Percentiles rank a stretch among this genome's conserved stretches.
These are phyloP conservation scores for Halesus radiatus DNA, from an alignment of 1,140 invertebrate species.

Conservation along the genomic window DNA sequence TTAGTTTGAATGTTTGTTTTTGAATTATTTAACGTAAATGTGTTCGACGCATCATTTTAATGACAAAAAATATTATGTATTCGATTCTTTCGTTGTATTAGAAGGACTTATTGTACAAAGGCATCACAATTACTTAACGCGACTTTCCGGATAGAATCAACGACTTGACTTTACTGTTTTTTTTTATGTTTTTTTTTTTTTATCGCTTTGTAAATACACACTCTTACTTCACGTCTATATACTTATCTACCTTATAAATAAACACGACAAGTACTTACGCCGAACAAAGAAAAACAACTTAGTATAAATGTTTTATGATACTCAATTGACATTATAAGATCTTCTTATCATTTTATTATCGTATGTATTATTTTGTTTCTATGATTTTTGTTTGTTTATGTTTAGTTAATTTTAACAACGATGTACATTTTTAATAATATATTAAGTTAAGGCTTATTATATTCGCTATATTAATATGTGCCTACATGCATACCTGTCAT, in stretches of 20 bases:
- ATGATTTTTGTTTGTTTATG: slow-evolving; percentile 30
- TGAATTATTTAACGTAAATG: slow-evolving; percentile 22
- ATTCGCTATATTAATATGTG: slow-evolving; percentile 49
- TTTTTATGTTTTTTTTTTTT: slow-evolving; percentile 35
- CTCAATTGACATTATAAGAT: slow-evolving; percentile 29
- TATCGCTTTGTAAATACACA: slow-evolving; percentile 50
- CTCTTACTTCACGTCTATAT: slow-evolving; percentile 13
- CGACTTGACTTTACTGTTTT: slow-evolving; percentile 52
- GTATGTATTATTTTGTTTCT: slow-evolving; percentile 20
- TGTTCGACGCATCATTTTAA: slow-evolving; percentile 27
- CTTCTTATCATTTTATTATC: slow-evolving; percentile 24
- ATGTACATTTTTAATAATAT: slow-evolving; percentile 48
- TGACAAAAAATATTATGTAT: slow-evolving; percentile 49
- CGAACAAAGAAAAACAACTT: slow-evolving; percentile 19
- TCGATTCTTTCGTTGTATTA: slow-evolving; percentile 55
- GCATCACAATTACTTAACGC: slow-evolving; percentile 30
- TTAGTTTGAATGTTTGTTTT: slow-evolving; percentile 46
- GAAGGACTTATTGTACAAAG: slow-evolving; percentile 47
- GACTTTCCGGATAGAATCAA: slow-evolving; percentile 42
- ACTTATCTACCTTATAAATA: slow-evolving; percentile 1
- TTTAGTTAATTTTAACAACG: slow-evolving; percentile 43
- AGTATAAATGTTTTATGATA: slow-evolving; percentile 36
- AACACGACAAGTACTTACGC: slow-evolving; percentile 12
- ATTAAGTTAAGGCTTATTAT: slow-evolving; percentile 50
- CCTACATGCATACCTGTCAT: slow-evolving; percentile 55